A percentile compares a stretch with the other conserved stretches of the same genome.
These are phyloP conservation scores for Poeciliopsis turneri DNA, from an alignment of 2,797 vertebrate species.

Conservation along the genomic window DNA sequence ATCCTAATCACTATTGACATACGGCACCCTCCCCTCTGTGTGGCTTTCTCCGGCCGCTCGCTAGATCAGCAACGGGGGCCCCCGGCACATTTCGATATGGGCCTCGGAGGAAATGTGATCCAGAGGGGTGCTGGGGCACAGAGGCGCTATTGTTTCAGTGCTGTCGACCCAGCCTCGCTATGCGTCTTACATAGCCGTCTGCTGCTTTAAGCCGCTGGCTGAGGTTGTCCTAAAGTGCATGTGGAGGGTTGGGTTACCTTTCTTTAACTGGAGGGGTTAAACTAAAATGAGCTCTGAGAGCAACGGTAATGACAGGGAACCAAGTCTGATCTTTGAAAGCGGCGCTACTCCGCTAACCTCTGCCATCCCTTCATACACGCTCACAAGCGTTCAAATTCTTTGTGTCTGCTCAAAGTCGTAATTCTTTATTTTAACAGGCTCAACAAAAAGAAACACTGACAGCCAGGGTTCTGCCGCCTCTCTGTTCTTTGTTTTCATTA, in stretches of 20 bases:
- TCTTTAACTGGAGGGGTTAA: constrained; percentile 54
- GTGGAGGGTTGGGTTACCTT: constrained; percentile 68
- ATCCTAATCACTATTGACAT: constrained; percentile 90
- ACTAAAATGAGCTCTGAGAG: constrained; percentile 55
- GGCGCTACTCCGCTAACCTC: not conserved
- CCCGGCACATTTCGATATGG: constrained; percentile 74
- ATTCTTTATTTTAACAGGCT: not conserved
- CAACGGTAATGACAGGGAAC: constrained; percentile 32
- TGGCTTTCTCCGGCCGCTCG: constrained; percentile 85
- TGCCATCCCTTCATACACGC: not conserved
- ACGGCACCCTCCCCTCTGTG: constrained; percentile 90
- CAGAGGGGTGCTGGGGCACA: constrained; percentile 88
- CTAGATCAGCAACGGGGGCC: constrained; percentile 87
- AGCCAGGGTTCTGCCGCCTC: not conserved
- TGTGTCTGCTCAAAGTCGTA: not conserved
- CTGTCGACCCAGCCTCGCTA: constrained; percentile 69
- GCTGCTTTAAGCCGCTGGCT: constrained; percentile 59
- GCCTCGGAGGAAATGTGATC: constrained; percentile 91
- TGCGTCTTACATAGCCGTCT: constrained; percentile 68
- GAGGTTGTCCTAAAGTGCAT: constrained; percentile 70
- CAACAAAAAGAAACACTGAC: not conserved
- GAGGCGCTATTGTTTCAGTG: constrained; percentile 88
- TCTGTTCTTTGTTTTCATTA: not conserved
- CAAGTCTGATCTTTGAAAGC: constrained; percentile 20
- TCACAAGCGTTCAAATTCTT: not conserved